phyloP scores from a whole-genome alignment of 2,113 vertebrate genomes.

The Platysteira castanea region DNA sequence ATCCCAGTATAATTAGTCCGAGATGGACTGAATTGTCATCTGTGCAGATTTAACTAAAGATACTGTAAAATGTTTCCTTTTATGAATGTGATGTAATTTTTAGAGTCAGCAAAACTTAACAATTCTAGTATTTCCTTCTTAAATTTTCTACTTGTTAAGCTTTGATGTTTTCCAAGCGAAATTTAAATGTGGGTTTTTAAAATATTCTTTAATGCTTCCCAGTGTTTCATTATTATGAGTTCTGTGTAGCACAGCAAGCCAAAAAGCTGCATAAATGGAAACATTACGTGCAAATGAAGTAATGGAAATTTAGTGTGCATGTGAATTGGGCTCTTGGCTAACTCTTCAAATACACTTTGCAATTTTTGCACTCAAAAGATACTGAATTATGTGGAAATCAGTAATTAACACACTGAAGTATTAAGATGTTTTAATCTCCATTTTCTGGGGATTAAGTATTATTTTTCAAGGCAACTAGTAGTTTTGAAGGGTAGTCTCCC shows the following conservation, averaged over 20 bases:
- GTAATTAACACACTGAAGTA: background rate
- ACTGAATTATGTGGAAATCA: background rate
- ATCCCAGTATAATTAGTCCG: background rate
- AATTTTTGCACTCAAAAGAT: background rate
- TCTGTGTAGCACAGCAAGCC: background rate
- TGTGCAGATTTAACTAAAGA: background rate
- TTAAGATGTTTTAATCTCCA: background rate
- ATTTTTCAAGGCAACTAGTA: background rate
- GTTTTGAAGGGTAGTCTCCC: background rate
- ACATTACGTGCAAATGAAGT: background rate
- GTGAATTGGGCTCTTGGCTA: background rate
- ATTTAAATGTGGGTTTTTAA: background rate
- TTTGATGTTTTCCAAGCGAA: background rate
- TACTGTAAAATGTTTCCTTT: background rate
- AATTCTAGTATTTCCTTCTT: background rate
- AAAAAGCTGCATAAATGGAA: background rate
- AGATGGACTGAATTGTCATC: background rate
- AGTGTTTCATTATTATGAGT: background rate
- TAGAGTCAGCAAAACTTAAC: background rate
- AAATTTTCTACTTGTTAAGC: background rate
- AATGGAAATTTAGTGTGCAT: background rate
- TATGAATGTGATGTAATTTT: background rate
- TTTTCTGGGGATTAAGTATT: background rate
- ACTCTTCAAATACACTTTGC: background rate
- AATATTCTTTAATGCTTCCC: background rate